A percentile compares a stretch with the other conserved stretches of the same genome.
phyloP scores from a whole-genome alignment of 2,113 vertebrate genomes.

The Procavia capensis region DNA sequence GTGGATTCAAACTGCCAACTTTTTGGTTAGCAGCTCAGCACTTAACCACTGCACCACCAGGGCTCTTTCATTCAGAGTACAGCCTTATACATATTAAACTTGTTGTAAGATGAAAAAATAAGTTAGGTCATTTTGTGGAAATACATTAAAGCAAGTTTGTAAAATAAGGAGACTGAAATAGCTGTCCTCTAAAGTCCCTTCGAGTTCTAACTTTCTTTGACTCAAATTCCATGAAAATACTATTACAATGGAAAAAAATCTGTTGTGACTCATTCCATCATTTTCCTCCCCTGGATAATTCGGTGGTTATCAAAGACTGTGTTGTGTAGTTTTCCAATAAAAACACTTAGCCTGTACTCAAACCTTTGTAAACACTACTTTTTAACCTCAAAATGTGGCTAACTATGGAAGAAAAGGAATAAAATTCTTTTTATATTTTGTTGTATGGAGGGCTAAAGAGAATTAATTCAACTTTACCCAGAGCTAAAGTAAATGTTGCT shows the following conservation, averaged over 20 bases:
- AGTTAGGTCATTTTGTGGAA: not conserved
- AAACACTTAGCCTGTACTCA: not conserved
- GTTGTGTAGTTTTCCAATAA: not conserved
- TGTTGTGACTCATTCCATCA: not conserved
- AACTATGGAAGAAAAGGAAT: not conserved
- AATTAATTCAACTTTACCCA: not conserved
- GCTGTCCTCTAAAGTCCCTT: not conserved
- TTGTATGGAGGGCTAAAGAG: not conserved
- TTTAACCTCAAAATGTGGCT: not conserved
- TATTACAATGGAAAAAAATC: not conserved
- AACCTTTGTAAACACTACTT: not conserved
- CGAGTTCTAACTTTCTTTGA: not conserved
- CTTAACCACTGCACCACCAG: no score
- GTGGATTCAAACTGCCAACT: no score
- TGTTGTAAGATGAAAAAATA: not conserved
- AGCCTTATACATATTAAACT: not conserved
- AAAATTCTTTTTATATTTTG: not conserved
- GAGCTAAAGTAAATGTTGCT: not conserved
- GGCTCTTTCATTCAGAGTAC: not conserved
- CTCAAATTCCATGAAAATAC: not conserved
- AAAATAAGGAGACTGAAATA: not conserved
- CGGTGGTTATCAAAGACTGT: not conserved
- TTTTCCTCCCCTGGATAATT: not conserved
- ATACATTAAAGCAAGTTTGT: not conserved
- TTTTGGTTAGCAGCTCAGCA: no score